Percentiles rank a stretch among this genome's conserved stretches.
phyloP scores from a whole-genome alignment of 2,797 vertebrate species.

The Trachops cirrhosus region DNA sequence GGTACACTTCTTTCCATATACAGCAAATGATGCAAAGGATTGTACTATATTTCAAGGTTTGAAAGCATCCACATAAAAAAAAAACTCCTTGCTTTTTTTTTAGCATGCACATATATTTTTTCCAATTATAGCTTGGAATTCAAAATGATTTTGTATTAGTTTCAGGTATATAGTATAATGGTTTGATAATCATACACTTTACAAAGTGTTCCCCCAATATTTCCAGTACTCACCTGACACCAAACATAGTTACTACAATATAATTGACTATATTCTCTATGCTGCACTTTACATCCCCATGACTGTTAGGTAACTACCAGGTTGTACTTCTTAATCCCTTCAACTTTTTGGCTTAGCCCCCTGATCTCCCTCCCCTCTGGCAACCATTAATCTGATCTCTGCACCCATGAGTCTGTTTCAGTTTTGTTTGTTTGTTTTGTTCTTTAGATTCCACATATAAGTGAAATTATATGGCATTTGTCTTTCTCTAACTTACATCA shows the following conservation, averaged over 20 bases:
- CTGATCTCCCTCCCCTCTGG: neutral
- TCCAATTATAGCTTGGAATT: neutral
- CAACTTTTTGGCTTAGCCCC: neutral
- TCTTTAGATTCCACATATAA: neutral
- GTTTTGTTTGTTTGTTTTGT: neutral
- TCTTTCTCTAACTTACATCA: neutral
- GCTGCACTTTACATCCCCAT: neutral
- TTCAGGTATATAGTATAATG: neutral
- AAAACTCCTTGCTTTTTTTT: neutral
- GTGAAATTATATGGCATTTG: neutral
- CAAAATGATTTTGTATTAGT: neutral
- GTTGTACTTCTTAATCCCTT: neutral
- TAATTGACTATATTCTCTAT: neutral
- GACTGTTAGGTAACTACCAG: neutral
- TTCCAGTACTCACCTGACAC: neutral
- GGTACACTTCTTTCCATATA: neutral
- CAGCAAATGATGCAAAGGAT: neutral
- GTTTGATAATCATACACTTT: neutral
- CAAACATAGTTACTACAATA: neutral
- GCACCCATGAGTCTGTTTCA: neutral
- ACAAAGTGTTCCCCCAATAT: neutral
- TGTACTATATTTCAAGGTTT: neutral
- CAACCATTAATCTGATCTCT: neutral
- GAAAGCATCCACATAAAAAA: neutral
- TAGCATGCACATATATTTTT: neutral